Evolutionary conservation across 2,113 vertebrate genomes (phyloP).

Genomic region (Prinia subflava): DNA sequence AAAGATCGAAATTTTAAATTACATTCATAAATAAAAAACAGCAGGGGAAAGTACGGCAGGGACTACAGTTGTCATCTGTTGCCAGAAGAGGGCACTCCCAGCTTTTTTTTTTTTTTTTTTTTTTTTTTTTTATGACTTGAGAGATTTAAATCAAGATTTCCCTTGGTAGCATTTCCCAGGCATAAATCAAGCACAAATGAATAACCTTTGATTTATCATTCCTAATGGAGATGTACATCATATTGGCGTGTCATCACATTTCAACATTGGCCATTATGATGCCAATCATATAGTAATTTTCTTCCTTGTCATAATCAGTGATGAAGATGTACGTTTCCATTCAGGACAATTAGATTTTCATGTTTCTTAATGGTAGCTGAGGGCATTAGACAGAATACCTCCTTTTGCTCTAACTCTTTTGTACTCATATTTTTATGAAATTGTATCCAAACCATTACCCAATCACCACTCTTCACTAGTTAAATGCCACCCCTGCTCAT

Average conservation of each 20-base stretch:
- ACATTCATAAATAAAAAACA: not conserved
- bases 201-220: conserved; percentile 73
- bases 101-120: not conserved
- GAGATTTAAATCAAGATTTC: conserved; percentile 60
- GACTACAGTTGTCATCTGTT: not conserved
- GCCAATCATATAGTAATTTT: conserved; percentile 67
- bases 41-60: not conserved
- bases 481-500: not conserved
- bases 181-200: conserved; percentile 71
- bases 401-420: conserved; percentile 31
- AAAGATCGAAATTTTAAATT: not conserved
- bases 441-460: conserved; percentile 28
- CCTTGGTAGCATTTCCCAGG: conserved; percentile 58
- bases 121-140: not conserved
- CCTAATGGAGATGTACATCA: conserved; percentile 72
- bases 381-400: conserved; percentile 46
- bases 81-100: conserved; percentile 61
- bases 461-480: not conserved
- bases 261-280: conserved; percentile 67
- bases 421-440: conserved; percentile 10
- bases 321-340: conserved; percentile 63
- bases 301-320: conserved; percentile 56
- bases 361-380: conserved; percentile 58
- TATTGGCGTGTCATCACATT: conserved; percentile 69
- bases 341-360: conserved; percentile 65